Base-by-base conservation (phyloP, 2,888 invertebrate species). In the Phaonia tiefii region DNA sequence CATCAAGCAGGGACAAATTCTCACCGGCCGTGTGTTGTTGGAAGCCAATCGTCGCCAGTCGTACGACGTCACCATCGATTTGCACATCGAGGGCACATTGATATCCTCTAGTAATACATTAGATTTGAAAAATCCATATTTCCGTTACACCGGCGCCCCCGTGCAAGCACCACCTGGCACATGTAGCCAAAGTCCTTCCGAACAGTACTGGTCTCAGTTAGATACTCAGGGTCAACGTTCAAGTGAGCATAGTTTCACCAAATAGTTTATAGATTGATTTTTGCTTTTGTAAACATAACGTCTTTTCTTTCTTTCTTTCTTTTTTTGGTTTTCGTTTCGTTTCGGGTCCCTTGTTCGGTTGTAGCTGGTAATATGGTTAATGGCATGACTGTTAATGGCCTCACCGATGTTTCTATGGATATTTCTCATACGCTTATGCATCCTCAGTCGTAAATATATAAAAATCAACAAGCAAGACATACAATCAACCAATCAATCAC, bases 51-150 rank as follows among this genome's bases (percentile, higher is more conserved):
- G 97, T 91, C 94, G 98, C 89, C 99, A 99, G 92, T 99, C 99
- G 87, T 99, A 99, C 88, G 99, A 99, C 92, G 99, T 99, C 2
- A 98, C 98, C 15, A 98, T 99, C 90, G 98, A 98, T 86, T 92
- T 99, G 85, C 94, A 94, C 85, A 93, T 98, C 80, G 98, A 98
- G 89, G 98, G 98, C 46, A 97, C 97, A 11, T 94, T 94, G 77
- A 94, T 95, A 86, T 94, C 95, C 80, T 96, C 97, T 46, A 95
- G 94, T 83, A 99, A 99, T 90, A 97, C 97, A 15, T 92, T 99
- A 88, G 99, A 99, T 91, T 92, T 99, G 87, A 99, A 99, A 92
- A 99, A 99, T 92, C 99, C 99, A 0, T 99, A 98, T 93, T 99
- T 99, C 91, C 94, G 99, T 89, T 98, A 98, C 89, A 97, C 98